Evolutionary conservation across 2,113 vertebrate genomes (phyloP).

Genomic region (Pteropus alecto): DNA sequence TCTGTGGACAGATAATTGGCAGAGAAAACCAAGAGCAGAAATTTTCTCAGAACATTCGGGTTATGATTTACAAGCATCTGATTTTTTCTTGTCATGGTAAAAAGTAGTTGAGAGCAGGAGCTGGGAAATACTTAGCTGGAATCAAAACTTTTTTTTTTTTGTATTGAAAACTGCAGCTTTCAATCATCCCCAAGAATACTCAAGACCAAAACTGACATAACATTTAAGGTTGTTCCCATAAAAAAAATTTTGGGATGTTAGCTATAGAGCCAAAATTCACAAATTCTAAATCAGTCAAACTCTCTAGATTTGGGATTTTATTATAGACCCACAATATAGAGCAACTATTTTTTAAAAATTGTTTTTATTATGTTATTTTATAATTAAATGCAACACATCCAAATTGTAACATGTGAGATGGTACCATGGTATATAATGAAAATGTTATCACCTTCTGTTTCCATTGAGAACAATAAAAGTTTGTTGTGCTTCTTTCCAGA

Average conservation of each 20-base stretch:
- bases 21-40: constrained; percentile 61
- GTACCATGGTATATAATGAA: not conserved
- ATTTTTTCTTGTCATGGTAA: constrained; percentile 43
- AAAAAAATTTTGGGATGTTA: not conserved
- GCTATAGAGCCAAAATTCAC: not conserved
- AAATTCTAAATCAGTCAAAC: not conserved
- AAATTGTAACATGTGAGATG: not conserved
- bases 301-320: not conserved
- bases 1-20: constrained; percentile 68
- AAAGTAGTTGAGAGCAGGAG: not conserved
- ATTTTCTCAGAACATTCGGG: constrained; percentile 40
- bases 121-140: not conserved
- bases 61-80: constrained; percentile 61
- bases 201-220: not conserved
- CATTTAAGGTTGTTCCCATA: not conserved
- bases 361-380: not conserved
- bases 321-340: not conserved
- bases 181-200: not conserved
- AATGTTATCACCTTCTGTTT: not conserved
- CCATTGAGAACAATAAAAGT: not conserved
- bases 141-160: constrained; percentile 35
- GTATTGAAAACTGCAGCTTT: not conserved
- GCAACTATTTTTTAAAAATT: not conserved
- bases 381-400: not conserved
- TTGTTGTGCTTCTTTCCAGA: not conserved